These are phyloP conservation scores for Toxotes lorentzi DNA, from an alignment of 2,797 vertebrate species.

Conservation along the genomic window DNA sequence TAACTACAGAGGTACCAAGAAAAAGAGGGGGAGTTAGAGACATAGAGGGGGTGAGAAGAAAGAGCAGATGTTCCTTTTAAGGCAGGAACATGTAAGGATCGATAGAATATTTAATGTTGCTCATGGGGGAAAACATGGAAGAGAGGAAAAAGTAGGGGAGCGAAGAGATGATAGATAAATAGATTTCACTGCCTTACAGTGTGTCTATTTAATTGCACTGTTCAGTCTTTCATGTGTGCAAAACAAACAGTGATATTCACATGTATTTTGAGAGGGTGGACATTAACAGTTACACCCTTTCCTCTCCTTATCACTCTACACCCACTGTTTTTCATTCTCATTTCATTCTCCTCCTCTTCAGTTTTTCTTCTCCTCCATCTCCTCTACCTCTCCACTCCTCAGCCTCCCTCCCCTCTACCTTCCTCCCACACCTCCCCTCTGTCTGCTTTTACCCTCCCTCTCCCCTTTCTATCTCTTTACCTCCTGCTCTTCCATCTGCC, in stretches of 20 bases:
- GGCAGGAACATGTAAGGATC: conserved; percentile 5
- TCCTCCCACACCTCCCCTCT: background rate
- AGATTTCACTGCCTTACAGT: background rate
- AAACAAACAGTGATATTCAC: background rate
- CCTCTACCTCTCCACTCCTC: background rate
- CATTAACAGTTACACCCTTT: conserved; percentile 30
- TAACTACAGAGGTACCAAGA: background rate
- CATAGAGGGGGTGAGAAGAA: background rate
- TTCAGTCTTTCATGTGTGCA: conserved; percentile 12
- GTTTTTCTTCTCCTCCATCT: background rate
- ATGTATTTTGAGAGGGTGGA: conserved; percentile 2
- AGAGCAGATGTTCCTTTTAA: background rate
- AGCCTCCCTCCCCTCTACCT: background rate
- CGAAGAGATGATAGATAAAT: background rate
- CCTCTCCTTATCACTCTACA: conserved; percentile 31
- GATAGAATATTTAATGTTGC: conserved; percentile 17
- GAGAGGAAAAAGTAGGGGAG: background rate
- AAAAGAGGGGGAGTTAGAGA: background rate
- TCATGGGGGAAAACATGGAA: background rate
- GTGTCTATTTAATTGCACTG: background rate
- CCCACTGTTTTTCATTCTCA: background rate
- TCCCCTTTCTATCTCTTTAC: conserved; percentile 14
- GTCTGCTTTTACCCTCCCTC: background rate
- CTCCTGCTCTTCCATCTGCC: conserved; percentile 34
- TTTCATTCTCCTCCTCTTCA: background rate